Percentiles rank a stretch among this genome's conserved stretches.
phyloP scores from a whole-genome alignment of 2,113 vertebrate species.

The Geococcyx californianus region DNA sequence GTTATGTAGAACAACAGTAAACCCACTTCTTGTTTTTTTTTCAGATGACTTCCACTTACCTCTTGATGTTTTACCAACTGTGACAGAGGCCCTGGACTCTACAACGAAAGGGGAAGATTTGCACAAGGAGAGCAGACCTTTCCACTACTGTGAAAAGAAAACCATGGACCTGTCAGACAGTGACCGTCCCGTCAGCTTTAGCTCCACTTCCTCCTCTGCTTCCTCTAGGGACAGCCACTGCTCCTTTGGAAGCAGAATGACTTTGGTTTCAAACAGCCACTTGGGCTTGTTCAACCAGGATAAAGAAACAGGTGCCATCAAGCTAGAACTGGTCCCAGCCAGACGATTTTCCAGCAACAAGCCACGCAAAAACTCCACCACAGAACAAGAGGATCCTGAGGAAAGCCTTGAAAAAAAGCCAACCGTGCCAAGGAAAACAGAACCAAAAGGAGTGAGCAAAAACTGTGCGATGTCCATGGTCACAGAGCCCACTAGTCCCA shows the following conservation, averaged over 20 bases:
- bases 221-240: slow-evolving; percentile 96
- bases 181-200: slow-evolving; percentile 94
- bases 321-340: slow-evolving; percentile 89
- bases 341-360: slow-evolving; percentile 80
- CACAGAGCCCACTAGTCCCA: slow-evolving; percentile 78
- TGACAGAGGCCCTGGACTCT: slow-evolving; percentile 77
- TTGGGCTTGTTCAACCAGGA: slow-evolving; percentile 83
- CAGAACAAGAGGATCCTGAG: slow-evolving; percentile 41
- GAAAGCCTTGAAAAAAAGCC: slow-evolving; percentile 45
- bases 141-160: slow-evolving; percentile 75
- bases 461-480: slow-evolving; percentile 46
- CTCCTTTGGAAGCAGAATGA: slow-evolving; percentile 90
- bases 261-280: slow-evolving; percentile 85
- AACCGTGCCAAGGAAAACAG: slow-evolving; percentile 49
- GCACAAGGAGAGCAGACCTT: slow-evolving; percentile 69
- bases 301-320: slow-evolving; percentile 89
- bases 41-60: slow-evolving; percentile 85
- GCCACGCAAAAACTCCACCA: slow-evolving; percentile 23
- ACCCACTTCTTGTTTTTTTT: slow-evolving; percentile 6
- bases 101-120: slow-evolving; percentile 72
- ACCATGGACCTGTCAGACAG: slow-evolving; percentile 92
- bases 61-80: slow-evolving; percentile 80
- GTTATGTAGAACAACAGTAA: not conserved
- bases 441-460: slow-evolving; percentile 71
- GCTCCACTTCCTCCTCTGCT: slow-evolving; percentile 94